Conservation (phyloP, 2,113 vertebrate genomes). For the Calonectris borealis region DNA sequence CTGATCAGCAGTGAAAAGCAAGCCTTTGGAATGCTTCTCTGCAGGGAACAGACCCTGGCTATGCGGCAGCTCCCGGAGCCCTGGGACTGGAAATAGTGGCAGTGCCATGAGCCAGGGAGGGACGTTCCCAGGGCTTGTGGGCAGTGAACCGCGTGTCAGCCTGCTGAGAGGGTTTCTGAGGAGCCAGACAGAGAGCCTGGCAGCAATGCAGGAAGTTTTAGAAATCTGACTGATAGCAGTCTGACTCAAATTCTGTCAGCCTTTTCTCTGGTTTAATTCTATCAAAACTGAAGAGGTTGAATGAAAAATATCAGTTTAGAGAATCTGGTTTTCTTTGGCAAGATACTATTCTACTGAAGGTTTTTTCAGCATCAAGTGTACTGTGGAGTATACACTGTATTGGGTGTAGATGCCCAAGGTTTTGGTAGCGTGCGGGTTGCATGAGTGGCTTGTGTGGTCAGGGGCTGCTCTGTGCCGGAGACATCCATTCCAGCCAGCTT, state of each 20-base stretch:
- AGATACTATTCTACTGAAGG: not conserved
- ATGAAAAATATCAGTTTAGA: not conserved
- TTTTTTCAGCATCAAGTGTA: not conserved
- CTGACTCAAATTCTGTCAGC: not conserved
- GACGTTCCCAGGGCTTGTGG: too few relatives aligned
- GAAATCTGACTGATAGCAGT: not conserved
- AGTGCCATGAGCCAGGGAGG: accelerated
- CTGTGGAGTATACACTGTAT: not conserved
- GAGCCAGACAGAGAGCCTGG: not conserved
- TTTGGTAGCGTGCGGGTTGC: not conserved
- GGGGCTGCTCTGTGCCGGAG: not conserved
- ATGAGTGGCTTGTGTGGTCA: too few relatives aligned
- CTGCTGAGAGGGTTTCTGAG: not conserved
- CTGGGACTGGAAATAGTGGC: not conserved
- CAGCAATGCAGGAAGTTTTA: not conserved
- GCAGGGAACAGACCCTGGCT: not conserved
- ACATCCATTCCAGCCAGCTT: not conserved
- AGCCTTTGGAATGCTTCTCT: not conserved
- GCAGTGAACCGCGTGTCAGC: not conserved
- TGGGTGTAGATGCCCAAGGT: not conserved
- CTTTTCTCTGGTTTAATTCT: not conserved
- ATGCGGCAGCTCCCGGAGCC: not conserved
- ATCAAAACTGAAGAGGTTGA: not conserved
- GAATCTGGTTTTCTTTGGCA: not conserved
- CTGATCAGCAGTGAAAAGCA: not conserved